Evolutionary conservation across 2,888 invertebrate genomes (phyloP).

Genomic region (Seira musarum): DNA sequence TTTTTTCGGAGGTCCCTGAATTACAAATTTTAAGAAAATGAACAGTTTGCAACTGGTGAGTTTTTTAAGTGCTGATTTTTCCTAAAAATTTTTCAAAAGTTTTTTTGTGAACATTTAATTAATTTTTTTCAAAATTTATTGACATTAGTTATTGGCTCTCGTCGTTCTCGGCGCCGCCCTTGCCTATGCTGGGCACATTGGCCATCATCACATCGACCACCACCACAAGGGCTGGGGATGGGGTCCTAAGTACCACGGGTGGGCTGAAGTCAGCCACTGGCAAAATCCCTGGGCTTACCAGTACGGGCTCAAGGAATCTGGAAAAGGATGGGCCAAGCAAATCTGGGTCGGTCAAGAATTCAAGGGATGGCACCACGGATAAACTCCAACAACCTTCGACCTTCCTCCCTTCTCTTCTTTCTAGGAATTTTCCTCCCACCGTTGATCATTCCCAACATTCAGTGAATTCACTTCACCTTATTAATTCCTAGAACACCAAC

Average conservation of each 20-base stretch:
- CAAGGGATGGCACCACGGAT: constrained; percentile 58
- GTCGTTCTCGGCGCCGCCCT: constrained; percentile 27
- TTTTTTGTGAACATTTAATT: neutral
- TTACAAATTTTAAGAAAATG: constrained; percentile 20
- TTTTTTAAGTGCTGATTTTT: neutral
- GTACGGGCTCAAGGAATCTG: constrained; percentile 65
- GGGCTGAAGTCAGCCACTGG: constrained; percentile 54
- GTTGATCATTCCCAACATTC: constrained; percentile 8
- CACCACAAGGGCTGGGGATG: constrained; percentile 55
- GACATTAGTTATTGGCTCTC: constrained; percentile 31
- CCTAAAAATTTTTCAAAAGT: neutral
- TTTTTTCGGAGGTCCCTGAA: constrained; percentile 7
- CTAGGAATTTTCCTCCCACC: constrained; percentile 40
- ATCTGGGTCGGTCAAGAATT: constrained; percentile 66
- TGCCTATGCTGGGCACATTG: constrained; percentile 44
- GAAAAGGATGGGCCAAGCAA: constrained; percentile 66
- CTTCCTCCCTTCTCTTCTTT: neutral
- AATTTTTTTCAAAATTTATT: constrained; percentile 2
- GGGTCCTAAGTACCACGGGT: constrained; percentile 58
- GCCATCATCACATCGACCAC: constrained; percentile 47
- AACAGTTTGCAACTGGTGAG: constrained; percentile 33
- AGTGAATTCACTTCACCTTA: neutral
- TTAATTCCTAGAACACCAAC: constrained; percentile 28
- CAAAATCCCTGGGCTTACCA: constrained; percentile 63
- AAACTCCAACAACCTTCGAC: constrained; percentile 9